Evolutionary conservation across 37 sponge, comb jelly and placozoan species (phyloP).

Genomic region (Halichondria panicea): DNA sequence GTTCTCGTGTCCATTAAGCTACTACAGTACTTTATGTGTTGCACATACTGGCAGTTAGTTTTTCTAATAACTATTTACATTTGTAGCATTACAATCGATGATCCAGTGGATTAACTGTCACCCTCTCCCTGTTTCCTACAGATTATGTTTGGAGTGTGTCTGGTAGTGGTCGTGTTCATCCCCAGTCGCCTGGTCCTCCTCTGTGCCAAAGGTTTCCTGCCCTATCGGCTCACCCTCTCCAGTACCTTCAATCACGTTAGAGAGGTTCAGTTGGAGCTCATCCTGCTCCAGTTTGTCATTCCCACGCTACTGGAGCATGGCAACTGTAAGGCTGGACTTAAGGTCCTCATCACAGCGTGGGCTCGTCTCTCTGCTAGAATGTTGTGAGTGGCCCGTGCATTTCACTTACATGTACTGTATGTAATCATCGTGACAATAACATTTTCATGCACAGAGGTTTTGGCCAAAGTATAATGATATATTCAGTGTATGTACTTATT

Average conservation of each 20-base stretch:
- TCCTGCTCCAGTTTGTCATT: slow-evolving; percentile 87
- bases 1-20: too few relatives aligned
- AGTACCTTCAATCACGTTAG: slow-evolving; percentile 62
- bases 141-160: slow-evolving; percentile 91
- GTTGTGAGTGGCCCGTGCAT: slow-evolving; percentile 52
- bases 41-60: too few relatives aligned
- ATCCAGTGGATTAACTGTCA: too few relatives aligned
- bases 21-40: too few relatives aligned
- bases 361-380: slow-evolving; percentile 48
- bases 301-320: slow-evolving; percentile 92
- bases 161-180: slow-evolving; percentile 76
- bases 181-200: slow-evolving; percentile 57
- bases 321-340: slow-evolving; percentile 69
- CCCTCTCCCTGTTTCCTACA: slow-evolving; percentile 8
- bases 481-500: too few relatives aligned
- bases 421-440: too few relatives aligned
- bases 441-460: too few relatives aligned
- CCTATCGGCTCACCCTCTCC: slow-evolving; percentile 76
- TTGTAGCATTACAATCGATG: too few relatives aligned
- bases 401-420: background rate
- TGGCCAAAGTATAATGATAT: too few relatives aligned
- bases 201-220: slow-evolving; percentile 68
- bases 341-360: slow-evolving; percentile 70
- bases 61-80: too few relatives aligned
- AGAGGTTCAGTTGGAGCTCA: slow-evolving; percentile 87